A percentile compares a stretch with the other conserved stretches of the same genome.
phyloP scores from a whole-genome alignment of 2,888 invertebrate species.

The Lamellibrachia satsuma region DNA sequence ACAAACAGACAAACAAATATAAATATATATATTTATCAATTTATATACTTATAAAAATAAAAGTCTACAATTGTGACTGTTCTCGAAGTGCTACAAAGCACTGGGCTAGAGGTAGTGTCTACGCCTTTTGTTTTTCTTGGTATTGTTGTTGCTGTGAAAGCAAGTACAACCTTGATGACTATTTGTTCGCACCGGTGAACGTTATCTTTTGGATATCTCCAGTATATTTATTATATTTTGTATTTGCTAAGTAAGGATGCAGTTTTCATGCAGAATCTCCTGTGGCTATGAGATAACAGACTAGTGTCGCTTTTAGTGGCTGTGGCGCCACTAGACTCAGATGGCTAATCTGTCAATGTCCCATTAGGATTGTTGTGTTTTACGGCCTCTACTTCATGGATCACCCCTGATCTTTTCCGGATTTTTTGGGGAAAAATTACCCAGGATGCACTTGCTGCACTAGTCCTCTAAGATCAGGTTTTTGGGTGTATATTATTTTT shows the following conservation, averaged over 20 bases:
- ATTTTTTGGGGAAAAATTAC: neutral
- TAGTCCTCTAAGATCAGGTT: neutral
- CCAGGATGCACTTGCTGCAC: neutral
- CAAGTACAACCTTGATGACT: neutral
- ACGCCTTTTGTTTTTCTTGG: neutral
- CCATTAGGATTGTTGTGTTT: conserved; percentile 3
- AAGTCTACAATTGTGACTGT: neutral
- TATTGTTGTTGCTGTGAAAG: neutral
- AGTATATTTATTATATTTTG: neutral
- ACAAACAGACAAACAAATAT: too few species aligned
- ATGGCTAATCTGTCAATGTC: neutral
- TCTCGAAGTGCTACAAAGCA: neutral
- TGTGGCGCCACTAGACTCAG: neutral
- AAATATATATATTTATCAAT: neutral
- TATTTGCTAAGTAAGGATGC: neutral
- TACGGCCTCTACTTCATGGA: neutral
- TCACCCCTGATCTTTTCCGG: neutral
- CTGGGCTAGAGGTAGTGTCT: neutral
- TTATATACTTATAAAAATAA: neutral
- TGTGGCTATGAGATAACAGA: neutral
- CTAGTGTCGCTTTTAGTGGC: neutral
- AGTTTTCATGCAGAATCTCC: neutral
- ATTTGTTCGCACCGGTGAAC: neutral
- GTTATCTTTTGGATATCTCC: neutral
- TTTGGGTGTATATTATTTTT: neutral